These are phyloP conservation scores for Actinemys pallida DNA, from an alignment of 2,113 vertebrate genomes.

Conservation along the genomic window DNA sequence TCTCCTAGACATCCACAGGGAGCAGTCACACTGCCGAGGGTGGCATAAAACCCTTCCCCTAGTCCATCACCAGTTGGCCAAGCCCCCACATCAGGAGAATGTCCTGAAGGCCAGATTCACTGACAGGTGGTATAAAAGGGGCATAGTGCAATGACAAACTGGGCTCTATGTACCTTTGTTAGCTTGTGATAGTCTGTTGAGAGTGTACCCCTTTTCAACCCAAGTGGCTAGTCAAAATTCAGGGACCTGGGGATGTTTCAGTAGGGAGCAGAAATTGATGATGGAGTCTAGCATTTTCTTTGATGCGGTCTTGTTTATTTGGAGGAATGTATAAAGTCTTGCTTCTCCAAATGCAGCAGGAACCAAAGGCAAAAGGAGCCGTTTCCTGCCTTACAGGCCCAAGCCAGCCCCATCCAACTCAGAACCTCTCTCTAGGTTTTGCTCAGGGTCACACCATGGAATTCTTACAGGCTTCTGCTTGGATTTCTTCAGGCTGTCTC, in stretches of 20 bases:
- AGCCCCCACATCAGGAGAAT: not conserved
- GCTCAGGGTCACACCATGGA: not conserved
- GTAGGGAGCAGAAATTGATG: not conserved
- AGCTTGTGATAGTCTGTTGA: not conserved
- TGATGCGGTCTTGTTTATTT: not conserved
- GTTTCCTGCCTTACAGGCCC: not conserved
- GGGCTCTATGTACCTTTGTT: not conserved
- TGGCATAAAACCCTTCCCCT: fast-evolving
- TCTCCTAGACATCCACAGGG: not conserved
- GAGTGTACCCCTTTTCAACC: not conserved
- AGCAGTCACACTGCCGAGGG: not conserved
- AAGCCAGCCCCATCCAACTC: not conserved
- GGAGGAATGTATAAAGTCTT: not conserved
- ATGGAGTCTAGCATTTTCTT: not conserved
- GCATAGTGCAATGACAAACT: not conserved
- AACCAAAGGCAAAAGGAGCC: not conserved
- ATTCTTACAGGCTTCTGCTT: not conserved
- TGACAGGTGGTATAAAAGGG: not conserved
- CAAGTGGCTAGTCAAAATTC: not conserved
- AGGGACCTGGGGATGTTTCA: not conserved
- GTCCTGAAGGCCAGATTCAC: not conserved
- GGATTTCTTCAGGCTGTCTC: not conserved
- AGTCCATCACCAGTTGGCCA: fast-evolving
- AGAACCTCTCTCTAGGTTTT: not conserved
- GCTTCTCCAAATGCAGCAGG: not conserved